These are phyloP conservation scores for Uropsilus gracilis DNA, from an alignment of 2,113 vertebrate genomes.

Conservation along the genomic window DNA sequence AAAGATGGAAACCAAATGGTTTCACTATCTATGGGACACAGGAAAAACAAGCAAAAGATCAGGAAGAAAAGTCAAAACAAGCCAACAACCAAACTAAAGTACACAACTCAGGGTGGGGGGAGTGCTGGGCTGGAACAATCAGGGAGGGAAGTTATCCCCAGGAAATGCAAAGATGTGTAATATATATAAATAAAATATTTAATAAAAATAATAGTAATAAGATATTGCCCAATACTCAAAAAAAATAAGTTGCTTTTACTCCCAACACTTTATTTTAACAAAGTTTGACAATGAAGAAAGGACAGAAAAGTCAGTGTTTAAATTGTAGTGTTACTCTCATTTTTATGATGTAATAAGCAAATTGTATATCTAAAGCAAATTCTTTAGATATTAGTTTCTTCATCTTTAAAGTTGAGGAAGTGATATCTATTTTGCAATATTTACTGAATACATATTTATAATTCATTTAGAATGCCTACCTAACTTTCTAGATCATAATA, in stretches of 20 bases:
- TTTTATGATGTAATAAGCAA: not conserved
- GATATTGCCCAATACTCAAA: too few species aligned
- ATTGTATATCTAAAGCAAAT: not conserved
- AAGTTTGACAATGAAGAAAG: not conserved
- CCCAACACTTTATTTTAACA: not conserved
- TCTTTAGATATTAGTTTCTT: not conserved
- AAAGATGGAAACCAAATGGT: too few species aligned
- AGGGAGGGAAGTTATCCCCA: too few species aligned
- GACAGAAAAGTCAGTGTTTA: not conserved
- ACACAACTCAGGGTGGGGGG: too few species aligned
- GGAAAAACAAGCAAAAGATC: too few species aligned
- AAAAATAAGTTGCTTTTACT: not conserved
- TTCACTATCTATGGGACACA: too few species aligned
- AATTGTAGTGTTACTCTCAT: not conserved
- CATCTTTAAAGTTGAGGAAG: not conserved
- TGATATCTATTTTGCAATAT: not conserved
- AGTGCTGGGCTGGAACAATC: too few species aligned
- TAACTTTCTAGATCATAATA: not conserved
- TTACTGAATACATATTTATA: conserved; percentile 16
- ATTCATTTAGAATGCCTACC: not conserved
- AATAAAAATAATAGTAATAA: too few species aligned
- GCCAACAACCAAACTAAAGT: too few species aligned
- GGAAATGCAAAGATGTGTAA: too few species aligned
- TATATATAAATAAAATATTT: too few species aligned
- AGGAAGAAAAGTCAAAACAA: too few species aligned